Evolutionary conservation across 1,140 invertebrate species (phyloP).

Genomic region (Hycleus cichorii): DNA sequence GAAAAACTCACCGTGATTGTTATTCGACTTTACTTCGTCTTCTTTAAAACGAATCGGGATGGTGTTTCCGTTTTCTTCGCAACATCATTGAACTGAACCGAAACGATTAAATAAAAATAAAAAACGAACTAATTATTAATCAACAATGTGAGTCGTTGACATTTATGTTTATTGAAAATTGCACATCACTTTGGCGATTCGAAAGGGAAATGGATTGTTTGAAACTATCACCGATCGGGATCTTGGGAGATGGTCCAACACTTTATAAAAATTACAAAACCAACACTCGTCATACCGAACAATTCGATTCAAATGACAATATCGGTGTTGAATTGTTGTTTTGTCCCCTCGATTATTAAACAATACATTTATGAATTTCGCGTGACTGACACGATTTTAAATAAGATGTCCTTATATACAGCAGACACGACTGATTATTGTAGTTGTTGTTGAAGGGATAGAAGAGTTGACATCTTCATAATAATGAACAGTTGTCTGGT

Average conservation of each 20-base stretch:
- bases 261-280: not conserved
- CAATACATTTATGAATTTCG: conserved; percentile 2
- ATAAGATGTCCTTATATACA: no score
- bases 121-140: conserved; percentile 1
- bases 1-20: conserved; percentile 19
- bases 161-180: not conserved
- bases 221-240: conserved; percentile 5
- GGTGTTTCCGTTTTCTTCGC: conserved; percentile 6
- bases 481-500: not conserved
- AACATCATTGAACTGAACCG: conserved; percentile 1
- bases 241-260: conserved; percentile 3
- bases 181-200: no score
- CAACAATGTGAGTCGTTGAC: not conserved
- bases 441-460: not conserved
- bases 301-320: not conserved
- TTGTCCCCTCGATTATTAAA: not conserved
- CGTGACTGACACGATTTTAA: not conserved
- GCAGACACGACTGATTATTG: no score
- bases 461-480: conserved; percentile 8
- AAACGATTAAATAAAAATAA: conserved; percentile 7
- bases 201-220: not conserved
- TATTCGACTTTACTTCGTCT: not conserved
- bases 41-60: not conserved
- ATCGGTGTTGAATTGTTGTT: not conserved
- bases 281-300: conserved; percentile 1